Evolutionary conservation across 2,113 vertebrate genomes (phyloP).

Genomic region (Perognathus longimembris): DNA sequence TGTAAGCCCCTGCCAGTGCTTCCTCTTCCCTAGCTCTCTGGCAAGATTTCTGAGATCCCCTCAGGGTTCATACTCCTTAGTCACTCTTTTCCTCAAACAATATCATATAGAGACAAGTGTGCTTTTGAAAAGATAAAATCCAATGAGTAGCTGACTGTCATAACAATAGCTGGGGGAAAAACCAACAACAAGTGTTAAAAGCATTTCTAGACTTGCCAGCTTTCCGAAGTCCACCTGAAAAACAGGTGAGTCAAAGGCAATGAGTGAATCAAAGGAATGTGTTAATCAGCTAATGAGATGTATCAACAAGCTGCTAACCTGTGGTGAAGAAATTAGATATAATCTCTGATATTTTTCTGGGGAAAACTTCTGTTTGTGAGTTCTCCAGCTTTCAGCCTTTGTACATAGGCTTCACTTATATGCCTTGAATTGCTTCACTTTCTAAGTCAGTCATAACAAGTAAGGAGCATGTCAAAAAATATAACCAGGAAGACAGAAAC

Average conservation of each 20-base stretch:
- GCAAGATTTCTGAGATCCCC: background rate
- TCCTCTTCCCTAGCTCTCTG: background rate
- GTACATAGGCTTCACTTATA: background rate
- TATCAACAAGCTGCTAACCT: background rate
- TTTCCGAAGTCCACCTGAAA: conserved; percentile 17
- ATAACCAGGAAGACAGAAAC: background rate
- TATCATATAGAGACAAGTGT: background rate
- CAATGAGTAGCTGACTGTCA: background rate
- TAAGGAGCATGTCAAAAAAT: background rate
- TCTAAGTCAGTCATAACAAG: background rate
- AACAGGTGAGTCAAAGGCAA: background rate
- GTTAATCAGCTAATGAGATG: background rate
- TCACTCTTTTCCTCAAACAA: background rate
- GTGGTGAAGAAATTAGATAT: background rate
- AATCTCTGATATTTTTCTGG: background rate
- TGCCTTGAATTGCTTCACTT: background rate
- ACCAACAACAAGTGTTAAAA: background rate
- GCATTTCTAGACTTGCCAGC: background rate
- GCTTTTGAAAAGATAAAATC: conserved; percentile 20
- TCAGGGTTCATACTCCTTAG: background rate
- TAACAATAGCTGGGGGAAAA: background rate
- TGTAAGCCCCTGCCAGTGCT: background rate
- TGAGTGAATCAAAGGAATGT: background rate
- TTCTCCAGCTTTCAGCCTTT: background rate
- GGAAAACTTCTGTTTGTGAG: background rate